These are phyloP conservation scores for Whitmania pigra DNA, from an alignment of 1,140 invertebrate species.

Conservation along the genomic window DNA sequence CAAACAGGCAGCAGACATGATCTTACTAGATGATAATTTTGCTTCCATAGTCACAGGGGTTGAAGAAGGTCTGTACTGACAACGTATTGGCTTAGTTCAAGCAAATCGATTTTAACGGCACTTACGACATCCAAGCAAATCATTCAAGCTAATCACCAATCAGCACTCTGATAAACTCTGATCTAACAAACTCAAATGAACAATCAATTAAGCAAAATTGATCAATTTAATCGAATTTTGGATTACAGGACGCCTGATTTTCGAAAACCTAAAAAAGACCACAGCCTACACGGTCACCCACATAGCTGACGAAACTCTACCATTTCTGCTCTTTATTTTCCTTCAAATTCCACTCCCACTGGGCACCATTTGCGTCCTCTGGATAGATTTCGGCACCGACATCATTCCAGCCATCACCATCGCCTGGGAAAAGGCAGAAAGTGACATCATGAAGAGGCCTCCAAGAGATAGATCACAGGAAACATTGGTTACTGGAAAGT, in stretches of 20 bases:
- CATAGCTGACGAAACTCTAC: conserved; percentile 98
- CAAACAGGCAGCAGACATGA: conserved; percentile 99
- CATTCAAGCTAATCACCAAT: background rate
- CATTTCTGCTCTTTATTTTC: conserved; percentile 41
- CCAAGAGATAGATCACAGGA: conserved; percentile 62
- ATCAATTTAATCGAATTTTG: background rate
- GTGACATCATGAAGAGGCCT: conserved; percentile 95
- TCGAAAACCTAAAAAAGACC: conserved; percentile 83
- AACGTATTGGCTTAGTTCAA: background rate
- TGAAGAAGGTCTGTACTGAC: conserved; percentile 14
- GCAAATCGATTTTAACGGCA: background rate
- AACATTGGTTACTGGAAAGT: conserved; percentile 14
- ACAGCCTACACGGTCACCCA: conserved; percentile 97
- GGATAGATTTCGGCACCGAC: conserved; percentile 96
- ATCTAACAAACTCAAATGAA: background rate
- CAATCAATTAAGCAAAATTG: background rate
- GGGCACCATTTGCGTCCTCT: conserved; percentile 86
- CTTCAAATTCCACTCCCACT: conserved; percentile 33
- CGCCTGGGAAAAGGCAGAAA: conserved; percentile 88
- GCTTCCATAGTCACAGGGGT: conserved; percentile 52
- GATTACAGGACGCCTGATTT: conserved; percentile 55
- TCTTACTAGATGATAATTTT: conserved; percentile 96
- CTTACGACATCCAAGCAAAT: background rate
- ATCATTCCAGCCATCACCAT: conserved; percentile 62
- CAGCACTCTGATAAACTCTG: background rate